These are phyloP conservation scores for Cyprinodon variegatus DNA, from an alignment of 2,113 vertebrate species.

Conservation along the genomic window DNA sequence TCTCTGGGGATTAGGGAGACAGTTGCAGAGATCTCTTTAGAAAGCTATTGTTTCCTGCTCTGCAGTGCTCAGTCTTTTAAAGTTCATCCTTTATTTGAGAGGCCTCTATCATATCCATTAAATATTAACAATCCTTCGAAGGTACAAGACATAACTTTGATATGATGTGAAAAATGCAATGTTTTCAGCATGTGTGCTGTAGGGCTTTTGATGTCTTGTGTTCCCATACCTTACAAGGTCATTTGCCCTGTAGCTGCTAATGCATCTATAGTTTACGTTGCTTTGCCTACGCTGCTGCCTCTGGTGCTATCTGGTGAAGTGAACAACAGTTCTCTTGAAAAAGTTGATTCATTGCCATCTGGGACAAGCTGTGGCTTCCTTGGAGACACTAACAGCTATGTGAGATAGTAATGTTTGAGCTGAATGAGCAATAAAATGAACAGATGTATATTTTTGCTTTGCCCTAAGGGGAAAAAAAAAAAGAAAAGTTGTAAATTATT, in stretches of 20 bases:
- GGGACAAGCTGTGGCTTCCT: constrained; percentile 42
- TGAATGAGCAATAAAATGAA: constrained; percentile 59
- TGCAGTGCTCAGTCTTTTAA: constrained; percentile 37
- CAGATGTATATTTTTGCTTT: constrained; percentile 58
- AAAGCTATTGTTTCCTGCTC: constrained; percentile 47
- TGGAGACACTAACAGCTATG: constrained; percentile 51
- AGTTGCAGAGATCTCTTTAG: constrained; percentile 52
- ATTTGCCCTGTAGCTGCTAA: neutral
- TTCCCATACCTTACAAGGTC: constrained; percentile 10
- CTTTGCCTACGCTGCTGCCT: constrained; percentile 1
- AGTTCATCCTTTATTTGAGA: constrained; percentile 62
- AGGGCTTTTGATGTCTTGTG: constrained; percentile 27
- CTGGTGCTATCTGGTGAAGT: constrained; percentile 22
- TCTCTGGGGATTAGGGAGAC: constrained; percentile 53
- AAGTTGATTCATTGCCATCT: constrained; percentile 54
- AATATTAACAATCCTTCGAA: constrained; percentile 70
- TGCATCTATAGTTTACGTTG: constrained; percentile 18
- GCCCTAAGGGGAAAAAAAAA: constrained; percentile 24
- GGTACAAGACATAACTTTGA: constrained; percentile 60
- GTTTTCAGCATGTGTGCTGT: constrained; percentile 12
- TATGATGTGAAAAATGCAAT: constrained; percentile 25
- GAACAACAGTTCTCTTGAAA: constrained; percentile 44
- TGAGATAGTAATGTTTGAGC: constrained; percentile 58
- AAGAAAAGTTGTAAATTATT: constrained; percentile 49
- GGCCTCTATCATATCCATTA: constrained; percentile 60